These are phyloP conservation scores for Vireo altiloquus DNA, from an alignment of 2,113 vertebrate species.

Conservation along the genomic window DNA sequence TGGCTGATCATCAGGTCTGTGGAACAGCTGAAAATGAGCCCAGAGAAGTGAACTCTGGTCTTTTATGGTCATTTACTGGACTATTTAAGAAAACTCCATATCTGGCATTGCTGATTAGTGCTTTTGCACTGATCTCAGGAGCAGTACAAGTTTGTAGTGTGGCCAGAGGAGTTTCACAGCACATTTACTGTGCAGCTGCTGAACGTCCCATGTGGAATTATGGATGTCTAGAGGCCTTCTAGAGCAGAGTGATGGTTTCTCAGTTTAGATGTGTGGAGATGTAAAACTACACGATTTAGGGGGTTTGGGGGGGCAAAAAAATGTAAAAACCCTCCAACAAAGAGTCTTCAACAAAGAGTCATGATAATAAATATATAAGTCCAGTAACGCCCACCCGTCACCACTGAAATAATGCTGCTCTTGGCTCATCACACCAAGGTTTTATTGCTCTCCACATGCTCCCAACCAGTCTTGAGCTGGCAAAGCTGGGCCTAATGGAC, in stretches of 20 bases:
- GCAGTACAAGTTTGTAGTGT: not conserved
- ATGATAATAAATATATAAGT: not conserved
- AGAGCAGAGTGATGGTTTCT: not conserved
- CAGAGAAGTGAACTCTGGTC: not conserved
- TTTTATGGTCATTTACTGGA: not conserved
- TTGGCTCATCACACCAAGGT: not conserved
- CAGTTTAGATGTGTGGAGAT: not conserved
- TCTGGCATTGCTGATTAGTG: not conserved
- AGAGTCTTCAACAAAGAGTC: not conserved
- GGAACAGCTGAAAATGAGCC: not conserved
- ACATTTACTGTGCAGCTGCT: not conserved
- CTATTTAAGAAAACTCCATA: not conserved
- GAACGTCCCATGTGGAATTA: accelerated
- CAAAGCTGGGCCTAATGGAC: not conserved
- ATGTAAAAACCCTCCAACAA: not conserved
- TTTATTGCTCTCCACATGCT: not conserved
- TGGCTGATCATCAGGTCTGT: not conserved
- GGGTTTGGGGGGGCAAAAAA: accelerated
- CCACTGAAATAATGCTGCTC: not conserved
- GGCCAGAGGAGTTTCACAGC: not conserved
- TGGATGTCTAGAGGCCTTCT: not conserved
- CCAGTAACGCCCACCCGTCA: not conserved
- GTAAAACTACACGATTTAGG: not conserved
- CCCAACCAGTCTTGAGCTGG: not conserved
- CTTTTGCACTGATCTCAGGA: not conserved